These are phyloP conservation scores for Calonectris borealis DNA, from an alignment of 2,113 vertebrate genomes.

Conservation along the genomic window DNA sequence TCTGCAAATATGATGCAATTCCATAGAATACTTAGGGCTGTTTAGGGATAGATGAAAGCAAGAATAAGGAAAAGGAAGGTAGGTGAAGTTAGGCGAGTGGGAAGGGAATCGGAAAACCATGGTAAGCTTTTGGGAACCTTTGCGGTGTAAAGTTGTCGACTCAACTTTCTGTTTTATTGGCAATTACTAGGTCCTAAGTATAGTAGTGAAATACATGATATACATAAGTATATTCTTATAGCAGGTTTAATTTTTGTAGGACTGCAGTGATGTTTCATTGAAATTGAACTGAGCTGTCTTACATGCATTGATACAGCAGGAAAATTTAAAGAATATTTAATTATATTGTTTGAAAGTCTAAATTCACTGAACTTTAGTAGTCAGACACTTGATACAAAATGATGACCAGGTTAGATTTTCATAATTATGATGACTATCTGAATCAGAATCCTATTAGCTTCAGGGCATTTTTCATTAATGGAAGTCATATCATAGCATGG, in stretches of 20 bases:
- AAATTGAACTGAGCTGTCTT: not conserved
- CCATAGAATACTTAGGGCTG: not conserved
- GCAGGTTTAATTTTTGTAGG: not conserved
- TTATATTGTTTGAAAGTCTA: not conserved
- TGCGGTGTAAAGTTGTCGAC: not conserved
- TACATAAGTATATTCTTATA: not conserved
- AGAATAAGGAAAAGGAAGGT: not conserved
- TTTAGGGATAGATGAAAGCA: not conserved
- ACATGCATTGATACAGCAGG: not conserved
- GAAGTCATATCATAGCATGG: not conserved
- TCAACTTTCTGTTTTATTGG: not conserved
- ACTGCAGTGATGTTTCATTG: not conserved
- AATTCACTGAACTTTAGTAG: not conserved
- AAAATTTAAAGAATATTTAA: not conserved
- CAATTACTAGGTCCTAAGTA: not conserved
- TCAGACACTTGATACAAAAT: not conserved
- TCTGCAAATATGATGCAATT: not conserved
- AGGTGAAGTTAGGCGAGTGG: not conserved
- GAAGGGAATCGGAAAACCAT: not conserved
- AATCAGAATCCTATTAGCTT: not conserved
- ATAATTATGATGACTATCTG: not conserved
- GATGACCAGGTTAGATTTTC: not conserved
- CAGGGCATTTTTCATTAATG: not conserved
- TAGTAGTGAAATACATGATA: not conserved
- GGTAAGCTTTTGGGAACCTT: not conserved